Conservation (phyloP, 2,797 vertebrate species). For the Arnoldichthys spilopterus region DNA sequence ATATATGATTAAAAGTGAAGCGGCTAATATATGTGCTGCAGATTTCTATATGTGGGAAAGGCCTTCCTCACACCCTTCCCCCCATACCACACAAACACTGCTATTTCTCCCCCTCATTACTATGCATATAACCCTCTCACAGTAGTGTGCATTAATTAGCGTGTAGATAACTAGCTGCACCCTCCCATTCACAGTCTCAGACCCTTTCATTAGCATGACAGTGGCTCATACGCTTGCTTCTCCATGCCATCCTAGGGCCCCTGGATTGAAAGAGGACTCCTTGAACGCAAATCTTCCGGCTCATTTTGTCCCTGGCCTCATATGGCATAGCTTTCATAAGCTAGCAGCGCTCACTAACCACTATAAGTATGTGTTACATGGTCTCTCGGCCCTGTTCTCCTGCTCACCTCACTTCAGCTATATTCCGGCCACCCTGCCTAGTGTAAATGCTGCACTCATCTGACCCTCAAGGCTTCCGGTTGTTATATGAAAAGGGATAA, state of each 20-base stretch:
- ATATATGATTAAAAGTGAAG: constrained; percentile 13
- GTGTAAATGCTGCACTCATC: constrained; percentile 71
- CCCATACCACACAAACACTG: constrained; percentile 62
- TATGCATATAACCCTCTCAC: constrained; percentile 60
- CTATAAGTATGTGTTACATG: constrained; percentile 72
- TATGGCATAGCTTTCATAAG: constrained; percentile 69
- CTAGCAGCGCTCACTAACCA: constrained; percentile 70
- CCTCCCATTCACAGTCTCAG: constrained; percentile 77
- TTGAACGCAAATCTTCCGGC: constrained; percentile 70
- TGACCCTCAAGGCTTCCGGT: constrained; percentile 54
- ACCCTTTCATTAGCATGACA: constrained; percentile 83
- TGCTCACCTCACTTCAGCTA: constrained; percentile 61
- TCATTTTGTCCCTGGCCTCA: constrained; percentile 75
- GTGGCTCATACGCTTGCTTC: constrained; percentile 72
- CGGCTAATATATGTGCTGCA: neutral
- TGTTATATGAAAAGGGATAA: constrained; percentile 40
- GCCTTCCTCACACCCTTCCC: constrained; percentile 35
- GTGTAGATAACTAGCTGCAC: constrained; percentile 78
- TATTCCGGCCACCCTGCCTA: constrained; percentile 66
- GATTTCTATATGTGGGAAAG: constrained; percentile 14
- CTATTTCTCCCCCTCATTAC: constrained; percentile 58
- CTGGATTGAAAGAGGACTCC: constrained; percentile 81
- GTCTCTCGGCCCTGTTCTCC: constrained; percentile 52
- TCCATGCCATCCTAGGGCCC: constrained; percentile 74
- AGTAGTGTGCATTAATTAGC: constrained; percentile 80